Percentiles rank a stretch among this genome's conserved stretches.
Conservation (phyloP, 2,797 vertebrate species). For the Chelidonichthys spinosus region DNA sequence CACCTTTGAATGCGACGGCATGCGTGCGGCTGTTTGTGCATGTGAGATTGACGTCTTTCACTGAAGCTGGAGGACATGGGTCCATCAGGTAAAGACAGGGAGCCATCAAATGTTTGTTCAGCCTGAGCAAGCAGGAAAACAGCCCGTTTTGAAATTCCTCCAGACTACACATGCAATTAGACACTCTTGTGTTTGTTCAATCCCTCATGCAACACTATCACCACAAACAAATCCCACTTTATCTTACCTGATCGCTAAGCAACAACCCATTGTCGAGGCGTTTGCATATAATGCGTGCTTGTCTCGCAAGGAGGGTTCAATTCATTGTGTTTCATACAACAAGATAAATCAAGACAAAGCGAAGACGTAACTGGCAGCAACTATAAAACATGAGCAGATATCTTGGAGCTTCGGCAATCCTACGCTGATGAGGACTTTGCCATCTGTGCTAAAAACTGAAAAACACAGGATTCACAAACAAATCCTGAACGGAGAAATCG, state of each 20-base stretch:
- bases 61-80: constrained; percentile 48
- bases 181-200: constrained; percentile 7
- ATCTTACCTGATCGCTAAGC: constrained; percentile 46
- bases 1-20: constrained; percentile 62
- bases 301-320: constrained; percentile 54
- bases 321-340: constrained; percentile 29
- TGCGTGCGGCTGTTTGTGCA: constrained; percentile 44
- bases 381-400: constrained; percentile 28
- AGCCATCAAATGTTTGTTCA: constrained; percentile 3
- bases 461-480: constrained; percentile 16
- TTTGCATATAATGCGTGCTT: constrained; percentile 63
- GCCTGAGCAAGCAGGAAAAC: constrained; percentile 19
- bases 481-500: constrained; percentile 3
- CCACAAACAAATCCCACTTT: constrained; percentile 39
- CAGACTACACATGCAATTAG: constrained; percentile 1
- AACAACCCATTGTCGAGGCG: constrained; percentile 33
- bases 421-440: constrained; percentile 1
- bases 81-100: constrained; percentile 34
- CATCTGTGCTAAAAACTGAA: constrained; percentile 9
- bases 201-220: constrained; percentile 35
- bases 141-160: constrained; percentile 12
- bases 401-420: constrained; percentile 8
- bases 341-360: constrained; percentile 27
- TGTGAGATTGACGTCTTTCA: constrained; percentile 59
- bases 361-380: constrained; percentile 15